Base-by-base conservation (phyloP, 2,797 vertebrate species). In the Centropyge bicolor region DNA sequence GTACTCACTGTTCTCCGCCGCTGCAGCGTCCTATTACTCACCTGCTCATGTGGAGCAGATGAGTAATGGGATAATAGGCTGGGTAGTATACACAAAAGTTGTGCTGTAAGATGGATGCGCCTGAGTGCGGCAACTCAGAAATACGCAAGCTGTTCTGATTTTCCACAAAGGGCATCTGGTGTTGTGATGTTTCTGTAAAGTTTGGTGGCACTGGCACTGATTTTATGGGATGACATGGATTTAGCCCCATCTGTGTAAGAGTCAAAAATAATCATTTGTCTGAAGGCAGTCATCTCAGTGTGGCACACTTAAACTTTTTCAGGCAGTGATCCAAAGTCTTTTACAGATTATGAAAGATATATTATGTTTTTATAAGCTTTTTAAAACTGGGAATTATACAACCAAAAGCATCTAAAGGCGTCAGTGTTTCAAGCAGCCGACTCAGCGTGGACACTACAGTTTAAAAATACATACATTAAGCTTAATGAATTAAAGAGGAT, bases 201-300 rank as follows among this genome's bases (percentile, higher is more conserved):
- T 88, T 79, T 80, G 72, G 79, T 83, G 59, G 63, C 64, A 46
- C 13, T 74, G 70, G 73, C 6, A 8, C 40, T 69, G 77, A 73
- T 81, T 86, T 89, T 64, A 68, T 71, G 73, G 74, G 80, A 83
- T 85, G 76, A 85, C 81, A 76, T 71, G 80, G 88, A 87, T 89
- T 87, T 76, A 77, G 38, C 80, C 22, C 83, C 81, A 89, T 91
- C 90, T 92, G 87, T 68, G 85, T 31, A 40, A 0, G 45, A 85
- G 82, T 72, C 40, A 63, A 76, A 86, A 76, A 84, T 83, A 84
- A 81, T 48, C 36, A 67, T 79, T 85, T 81, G 67, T 82, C 72
- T 83, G 70, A 80, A 35, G 54, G 61, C 61, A 81, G 69, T 27
- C 57, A 48, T 60, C 67, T 69, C 68, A 49, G 65, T 52, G 31